Evolutionary conservation across 2,113 vertebrate species (phyloP), one percentile per base, ranked within the genome.

Genomic region (Ptyas mucosa): DNA sequence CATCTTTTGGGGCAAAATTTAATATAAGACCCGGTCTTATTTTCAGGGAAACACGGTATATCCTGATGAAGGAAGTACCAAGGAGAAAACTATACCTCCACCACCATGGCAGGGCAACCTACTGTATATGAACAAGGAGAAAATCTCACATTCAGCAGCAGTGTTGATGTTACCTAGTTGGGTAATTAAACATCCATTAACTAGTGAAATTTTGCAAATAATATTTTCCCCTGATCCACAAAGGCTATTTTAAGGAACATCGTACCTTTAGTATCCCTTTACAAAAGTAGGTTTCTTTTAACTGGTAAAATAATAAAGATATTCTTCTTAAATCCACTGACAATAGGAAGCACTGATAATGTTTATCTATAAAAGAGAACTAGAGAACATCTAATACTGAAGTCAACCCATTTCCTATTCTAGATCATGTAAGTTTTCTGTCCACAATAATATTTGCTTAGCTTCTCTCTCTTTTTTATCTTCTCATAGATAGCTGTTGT

Each of bases 401-500:
- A 92, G 91, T 54, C 93, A 94, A 90, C 94, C 89, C 29, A 69
- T 87, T 88, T 90, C 90, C 92, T 49, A 89, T 95, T 94, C 91
- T 90, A 94, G 96, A 96, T 95, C 96, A 96, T 93, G 94, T 34
- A 92, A 94, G 88, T 93, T 85, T 95, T 95, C 69, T 88, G 93
- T 89, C 95, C 93, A 96, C 96, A 97, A 87, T 51, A 95, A 90
- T 85, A 46, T 96, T 96, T 95, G 87, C 94, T 94, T 95, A 94
- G 39, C 92, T 94, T 93, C 91, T 94, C 93, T 93, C 89, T 92
- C 94, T 93, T 93, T 91, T 92, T 53, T 95, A 94, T 95, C 96
- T 96, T 96, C 95, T 95, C 94, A 92, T 91, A 97, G 95, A 96
- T 93, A 95, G 91, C 61, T 95, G 94, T 97, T 96, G 95, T 95